Conservation (phyloP, 2,113 vertebrate species). For the Channa maculata region DNA sequence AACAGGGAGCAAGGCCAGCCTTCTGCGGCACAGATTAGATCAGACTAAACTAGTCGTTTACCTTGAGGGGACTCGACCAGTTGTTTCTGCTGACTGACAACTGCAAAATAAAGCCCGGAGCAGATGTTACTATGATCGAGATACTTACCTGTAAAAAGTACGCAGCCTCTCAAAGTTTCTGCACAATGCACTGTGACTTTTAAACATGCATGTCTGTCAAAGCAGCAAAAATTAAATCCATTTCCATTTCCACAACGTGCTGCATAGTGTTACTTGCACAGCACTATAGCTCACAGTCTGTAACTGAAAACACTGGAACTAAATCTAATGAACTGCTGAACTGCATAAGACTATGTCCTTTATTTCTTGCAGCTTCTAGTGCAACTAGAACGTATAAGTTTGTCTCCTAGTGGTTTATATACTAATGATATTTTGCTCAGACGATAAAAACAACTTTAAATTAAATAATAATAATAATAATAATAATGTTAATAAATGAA, state of each 20-base stretch:
- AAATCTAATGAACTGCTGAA: no score
- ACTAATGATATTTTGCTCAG: no score
- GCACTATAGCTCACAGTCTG: not conserved
- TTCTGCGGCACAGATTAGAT: slow-evolving; percentile 6
- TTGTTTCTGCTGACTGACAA: not conserved
- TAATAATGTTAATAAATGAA: no score
- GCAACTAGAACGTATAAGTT: no score
- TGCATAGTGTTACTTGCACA: slow-evolving; percentile 7
- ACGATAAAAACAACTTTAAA: no score
- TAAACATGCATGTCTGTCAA: not conserved
- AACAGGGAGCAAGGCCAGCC: slow-evolving; percentile 30
- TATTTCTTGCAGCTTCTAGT: no score
- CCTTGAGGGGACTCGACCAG: slow-evolving; percentile 2
- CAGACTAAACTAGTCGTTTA: not conserved
- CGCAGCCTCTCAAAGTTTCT: slow-evolving; percentile 3
- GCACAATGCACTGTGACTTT: slow-evolving; percentile 24
- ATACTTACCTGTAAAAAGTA: not conserved
- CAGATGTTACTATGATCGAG: not conserved
- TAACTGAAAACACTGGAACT: slow-evolving; percentile 2
- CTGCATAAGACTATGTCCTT: no score
- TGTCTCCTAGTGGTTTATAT: no score
- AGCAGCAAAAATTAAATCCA: slow-evolving; percentile 11
- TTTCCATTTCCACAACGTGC: slow-evolving; percentile 24
- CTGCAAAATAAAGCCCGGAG: slow-evolving; percentile 1
- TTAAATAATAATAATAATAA: no score